Evolutionary conservation across 1,140 invertebrate species (phyloP).

Genomic region (Brachionus asplanchnoidis): DNA sequence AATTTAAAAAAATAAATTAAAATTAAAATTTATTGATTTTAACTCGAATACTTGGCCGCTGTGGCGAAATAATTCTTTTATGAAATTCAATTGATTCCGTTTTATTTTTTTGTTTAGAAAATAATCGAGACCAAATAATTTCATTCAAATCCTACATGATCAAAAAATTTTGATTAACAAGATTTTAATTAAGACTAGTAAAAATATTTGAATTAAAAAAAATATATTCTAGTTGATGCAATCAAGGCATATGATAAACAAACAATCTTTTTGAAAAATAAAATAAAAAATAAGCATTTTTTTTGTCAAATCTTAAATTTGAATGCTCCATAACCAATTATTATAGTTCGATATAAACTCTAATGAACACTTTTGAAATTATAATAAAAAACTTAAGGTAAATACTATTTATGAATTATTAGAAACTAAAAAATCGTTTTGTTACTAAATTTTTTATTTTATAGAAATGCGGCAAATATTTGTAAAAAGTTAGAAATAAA

Average conservation of each 20-base stretch:
- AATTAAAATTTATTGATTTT: neutral
- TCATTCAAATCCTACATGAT: neutral
- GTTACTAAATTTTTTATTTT: neutral
- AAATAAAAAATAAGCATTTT: neutral
- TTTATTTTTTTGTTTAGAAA: neutral
- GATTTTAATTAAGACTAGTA: neutral
- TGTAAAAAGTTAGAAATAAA: neutral
- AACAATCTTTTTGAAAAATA: neutral
- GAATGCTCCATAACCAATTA: neutral
- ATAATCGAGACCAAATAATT: neutral
- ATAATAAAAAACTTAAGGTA: constrained; percentile 20
- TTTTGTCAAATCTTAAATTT: neutral
- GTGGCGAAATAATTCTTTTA: no score
- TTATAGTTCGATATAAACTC: neutral
- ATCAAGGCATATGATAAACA: neutral
- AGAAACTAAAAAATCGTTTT: neutral
- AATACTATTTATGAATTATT: constrained; percentile 12
- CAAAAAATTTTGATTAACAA: neutral
- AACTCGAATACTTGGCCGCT: no score
- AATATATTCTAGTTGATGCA: neutral
- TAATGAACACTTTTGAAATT: neutral
- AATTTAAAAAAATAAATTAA: neutral
- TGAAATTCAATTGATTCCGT: no score
- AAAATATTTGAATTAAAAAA: neutral
- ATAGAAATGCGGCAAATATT: neutral